Evolutionary conservation across 2,113 vertebrate genomes (phyloP), one percentile per base, ranked within the genome.

Genomic region (Petaurus breviceps): DNA sequence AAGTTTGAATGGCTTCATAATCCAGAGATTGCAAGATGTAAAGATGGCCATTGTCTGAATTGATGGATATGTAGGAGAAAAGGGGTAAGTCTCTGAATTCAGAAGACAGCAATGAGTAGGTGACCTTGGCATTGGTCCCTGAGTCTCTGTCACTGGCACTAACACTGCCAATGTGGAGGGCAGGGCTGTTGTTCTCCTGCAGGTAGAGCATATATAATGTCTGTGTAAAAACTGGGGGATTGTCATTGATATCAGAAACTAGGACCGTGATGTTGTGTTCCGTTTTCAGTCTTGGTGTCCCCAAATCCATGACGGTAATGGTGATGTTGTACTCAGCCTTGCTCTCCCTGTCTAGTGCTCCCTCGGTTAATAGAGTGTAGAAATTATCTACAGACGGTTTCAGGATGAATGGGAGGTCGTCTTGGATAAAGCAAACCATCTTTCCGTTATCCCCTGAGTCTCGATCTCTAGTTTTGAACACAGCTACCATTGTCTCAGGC

Each of bases 201-300:
- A 99, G 99, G 0, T 99, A 99, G 24, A 99, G 99, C 0, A 99
- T 99, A 98, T 99, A 99, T 89, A 99, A 99, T 54, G 99, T 99
- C 97, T 99, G 99, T 0, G 99, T 98, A 98, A 99, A 99, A 94
- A 98, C 98, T 0, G 99, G 99, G 12, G 99, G 98, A 0, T 99
- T 99, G 98, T 99, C 99, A 0, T 99, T 99, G 90, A 99, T 99
- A 22, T 99, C 99, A 0, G 99, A 99, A 52, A 99, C 99, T 0
- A 98, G 98, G 4, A 99, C 98, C 0, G 98, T 98, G 94, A 99
- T 98, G 51, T 96, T 99, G 98, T 99, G 99, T 90, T 96, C 97
- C 37, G 99, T 99, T 94, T 98, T 98, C 61, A 99, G 98, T 0
- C 99, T 98, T 0, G 99, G 99, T 0, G 99, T 99, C 14, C 99